A percentile compares a stretch with the other conserved stretches of the same genome.
phyloP scores from a whole-genome alignment of 2,797 vertebrate species.

The Craterocephalus amniculus region DNA sequence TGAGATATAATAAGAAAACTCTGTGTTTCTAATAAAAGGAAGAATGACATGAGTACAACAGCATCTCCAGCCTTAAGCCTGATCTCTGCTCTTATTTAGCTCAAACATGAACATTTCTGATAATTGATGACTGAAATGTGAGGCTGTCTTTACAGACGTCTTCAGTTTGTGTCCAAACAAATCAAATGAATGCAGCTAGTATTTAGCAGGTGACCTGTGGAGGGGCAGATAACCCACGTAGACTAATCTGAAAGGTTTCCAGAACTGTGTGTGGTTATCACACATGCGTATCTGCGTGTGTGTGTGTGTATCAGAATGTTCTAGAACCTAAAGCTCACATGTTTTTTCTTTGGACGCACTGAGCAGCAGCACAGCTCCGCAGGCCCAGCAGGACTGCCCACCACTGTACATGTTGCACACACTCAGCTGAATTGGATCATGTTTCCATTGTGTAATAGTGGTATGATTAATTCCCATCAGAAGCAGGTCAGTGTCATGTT shows the following conservation, averaged over 20 bases:
- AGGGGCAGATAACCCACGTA: slow-evolving; percentile 30
- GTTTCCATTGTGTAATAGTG: slow-evolving; percentile 4
- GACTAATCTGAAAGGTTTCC: slow-evolving; percentile 59
- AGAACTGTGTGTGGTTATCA: slow-evolving; percentile 35
- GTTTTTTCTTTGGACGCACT: slow-evolving; percentile 30
- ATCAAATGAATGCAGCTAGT: slow-evolving; percentile 38
- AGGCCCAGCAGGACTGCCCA: slow-evolving; percentile 16
- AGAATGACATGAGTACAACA: background rate
- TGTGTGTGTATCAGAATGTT: slow-evolving; percentile 46
- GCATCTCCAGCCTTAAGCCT: background rate
- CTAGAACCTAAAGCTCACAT: slow-evolving; percentile 51
- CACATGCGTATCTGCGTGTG: too few species aligned
- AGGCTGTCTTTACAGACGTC: slow-evolving; percentile 17
- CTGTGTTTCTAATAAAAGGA: background rate
- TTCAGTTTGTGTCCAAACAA: slow-evolving; percentile 17
- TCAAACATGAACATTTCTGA: background rate
- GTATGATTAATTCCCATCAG: slow-evolving; percentile 7
- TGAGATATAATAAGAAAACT: background rate
- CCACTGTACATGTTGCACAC: slow-evolving; percentile 14
- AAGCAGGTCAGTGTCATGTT: background rate
- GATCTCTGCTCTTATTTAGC: background rate
- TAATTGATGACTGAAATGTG: background rate
- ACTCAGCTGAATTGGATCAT: slow-evolving; percentile 2
- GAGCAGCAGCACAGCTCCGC: slow-evolving; percentile 28
- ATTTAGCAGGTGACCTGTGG: slow-evolving; percentile 41